Conservation (phyloP, 2,113 vertebrate species). For the Dicrurus megarhynchus region DNA sequence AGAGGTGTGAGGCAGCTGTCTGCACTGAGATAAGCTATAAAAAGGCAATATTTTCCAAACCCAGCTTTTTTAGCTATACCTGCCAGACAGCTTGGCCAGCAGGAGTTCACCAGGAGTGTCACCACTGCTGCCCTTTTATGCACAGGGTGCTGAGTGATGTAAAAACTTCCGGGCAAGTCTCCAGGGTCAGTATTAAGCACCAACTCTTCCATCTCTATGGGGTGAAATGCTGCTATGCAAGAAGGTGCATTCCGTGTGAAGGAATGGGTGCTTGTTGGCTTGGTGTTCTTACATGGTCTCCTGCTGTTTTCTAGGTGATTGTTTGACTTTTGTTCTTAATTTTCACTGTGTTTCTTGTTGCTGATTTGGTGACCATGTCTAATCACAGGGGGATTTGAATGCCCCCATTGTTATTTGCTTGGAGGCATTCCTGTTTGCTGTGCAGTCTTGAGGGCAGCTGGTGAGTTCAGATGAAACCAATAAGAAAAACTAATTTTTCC, state of each 20-base stretch:
- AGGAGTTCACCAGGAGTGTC: not conserved
- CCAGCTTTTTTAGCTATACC: not conserved
- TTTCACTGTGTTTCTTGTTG: not conserved
- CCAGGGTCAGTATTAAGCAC: not conserved
- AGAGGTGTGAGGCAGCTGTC: slow-evolving; percentile 19
- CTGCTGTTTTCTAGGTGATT: not conserved
- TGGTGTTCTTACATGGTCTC: not conserved
- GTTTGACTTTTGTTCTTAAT: not conserved
- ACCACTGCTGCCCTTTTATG: not conserved
- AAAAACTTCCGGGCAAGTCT: slow-evolving; percentile 6
- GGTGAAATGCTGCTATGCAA: not conserved
- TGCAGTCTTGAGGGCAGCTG: not conserved
- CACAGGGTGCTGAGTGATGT: not conserved
- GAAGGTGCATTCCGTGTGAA: not conserved
- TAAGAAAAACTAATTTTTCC: not conserved
- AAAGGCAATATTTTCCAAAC: slow-evolving; percentile 35
- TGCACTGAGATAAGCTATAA: slow-evolving; percentile 37
- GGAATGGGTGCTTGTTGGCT: not conserved
- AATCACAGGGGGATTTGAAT: not conserved
- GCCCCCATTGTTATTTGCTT: not conserved
- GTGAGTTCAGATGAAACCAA: not conserved
- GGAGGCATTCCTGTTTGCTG: not conserved
- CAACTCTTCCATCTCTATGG: not conserved
- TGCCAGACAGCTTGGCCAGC: not conserved
- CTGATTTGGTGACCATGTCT: not conserved